Evolutionary conservation across 2,797 vertebrate genomes (phyloP).

Genomic region (Danio jaintianensis): DNA sequence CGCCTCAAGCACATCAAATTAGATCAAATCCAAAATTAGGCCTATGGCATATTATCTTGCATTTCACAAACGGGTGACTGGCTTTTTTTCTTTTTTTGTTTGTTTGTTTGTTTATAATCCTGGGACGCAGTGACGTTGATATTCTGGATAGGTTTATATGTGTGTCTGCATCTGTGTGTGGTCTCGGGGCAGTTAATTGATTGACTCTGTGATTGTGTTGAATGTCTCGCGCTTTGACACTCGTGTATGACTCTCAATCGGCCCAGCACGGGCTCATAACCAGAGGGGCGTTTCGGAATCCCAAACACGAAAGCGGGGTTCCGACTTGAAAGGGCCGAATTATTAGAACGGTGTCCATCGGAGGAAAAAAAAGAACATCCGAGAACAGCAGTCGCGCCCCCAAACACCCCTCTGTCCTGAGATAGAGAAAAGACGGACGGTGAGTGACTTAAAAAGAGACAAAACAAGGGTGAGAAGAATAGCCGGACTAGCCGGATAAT

Average conservation of each 20-base stretch:
- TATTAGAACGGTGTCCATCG: conserved; percentile 56
- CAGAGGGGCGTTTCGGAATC: conserved; percentile 59
- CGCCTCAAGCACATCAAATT: not conserved
- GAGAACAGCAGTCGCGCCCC: conserved; percentile 58
- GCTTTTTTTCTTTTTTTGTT: not conserved
- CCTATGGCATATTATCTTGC: not conserved
- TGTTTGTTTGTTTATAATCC: not conserved
- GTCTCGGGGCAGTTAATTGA: conserved; percentile 65
- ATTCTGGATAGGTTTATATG: not conserved
- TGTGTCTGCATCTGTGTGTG: conserved; percentile 62
- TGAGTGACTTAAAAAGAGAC: conserved; percentile 67
- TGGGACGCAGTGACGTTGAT: not conserved
- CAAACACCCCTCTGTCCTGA: conserved; percentile 61
- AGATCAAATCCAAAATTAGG: not conserved
- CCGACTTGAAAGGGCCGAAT: conserved; percentile 56
- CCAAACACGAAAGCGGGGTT: conserved; percentile 36
- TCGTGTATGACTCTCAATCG: conserved; percentile 52
- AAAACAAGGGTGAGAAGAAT: conserved; percentile 61
- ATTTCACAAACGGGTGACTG: not conserved
- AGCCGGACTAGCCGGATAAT: conserved; percentile 61
- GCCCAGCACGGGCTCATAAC: conserved; percentile 56
- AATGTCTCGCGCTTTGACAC: conserved; percentile 53
- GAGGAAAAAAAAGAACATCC: conserved; percentile 52
- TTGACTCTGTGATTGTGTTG: conserved; percentile 63
- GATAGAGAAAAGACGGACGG: conserved; percentile 65